Evolutionary conservation across 2,113 vertebrate genomes (phyloP).

Genomic region (Lethenteron camtschaticum): DNA sequence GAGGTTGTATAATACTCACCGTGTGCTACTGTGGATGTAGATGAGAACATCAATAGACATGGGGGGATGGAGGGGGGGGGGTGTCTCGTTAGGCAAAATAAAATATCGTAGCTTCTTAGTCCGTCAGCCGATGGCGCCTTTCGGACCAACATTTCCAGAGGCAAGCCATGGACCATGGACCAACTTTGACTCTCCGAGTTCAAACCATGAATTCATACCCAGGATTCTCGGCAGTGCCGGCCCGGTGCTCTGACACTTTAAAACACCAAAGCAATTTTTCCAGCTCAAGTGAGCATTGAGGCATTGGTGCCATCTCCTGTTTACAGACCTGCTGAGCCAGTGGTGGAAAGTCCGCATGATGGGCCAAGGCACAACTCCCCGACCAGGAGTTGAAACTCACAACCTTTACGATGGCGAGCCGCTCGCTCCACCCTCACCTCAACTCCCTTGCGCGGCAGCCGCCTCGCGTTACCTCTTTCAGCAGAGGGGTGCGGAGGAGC

Average conservation of each 20-base stretch:
- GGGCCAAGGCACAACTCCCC: too few relatives aligned
- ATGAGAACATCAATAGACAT: not conserved
- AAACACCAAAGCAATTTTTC: not conserved
- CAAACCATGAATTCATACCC: too few relatives aligned
- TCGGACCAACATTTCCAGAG: too few relatives aligned
- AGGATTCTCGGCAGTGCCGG: not conserved
- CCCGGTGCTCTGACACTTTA: not conserved
- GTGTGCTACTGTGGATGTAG: not conserved
- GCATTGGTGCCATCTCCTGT: not conserved
- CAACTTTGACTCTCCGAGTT: too few relatives aligned
- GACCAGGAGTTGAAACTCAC: not conserved
- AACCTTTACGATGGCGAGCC: not conserved
- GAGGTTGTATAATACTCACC: not conserved
- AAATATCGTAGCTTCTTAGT: too few relatives aligned
- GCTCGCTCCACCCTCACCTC: not conserved
- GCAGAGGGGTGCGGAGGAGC: slow-evolving; percentile 64
- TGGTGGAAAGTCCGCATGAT: not conserved
- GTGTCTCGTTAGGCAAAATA: not conserved
- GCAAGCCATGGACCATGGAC: too few relatives aligned
- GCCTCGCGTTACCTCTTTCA: slow-evolving; percentile 45
- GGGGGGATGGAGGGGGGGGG: not conserved
- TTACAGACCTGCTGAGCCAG: not conserved
- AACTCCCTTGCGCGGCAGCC: not conserved
- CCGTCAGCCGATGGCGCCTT: too few relatives aligned
- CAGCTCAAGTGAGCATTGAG: not conserved